These are phyloP conservation scores for Melangyna quadrimaculata DNA, from an alignment of 2,888 invertebrate species.

Conservation along the genomic window DNA sequence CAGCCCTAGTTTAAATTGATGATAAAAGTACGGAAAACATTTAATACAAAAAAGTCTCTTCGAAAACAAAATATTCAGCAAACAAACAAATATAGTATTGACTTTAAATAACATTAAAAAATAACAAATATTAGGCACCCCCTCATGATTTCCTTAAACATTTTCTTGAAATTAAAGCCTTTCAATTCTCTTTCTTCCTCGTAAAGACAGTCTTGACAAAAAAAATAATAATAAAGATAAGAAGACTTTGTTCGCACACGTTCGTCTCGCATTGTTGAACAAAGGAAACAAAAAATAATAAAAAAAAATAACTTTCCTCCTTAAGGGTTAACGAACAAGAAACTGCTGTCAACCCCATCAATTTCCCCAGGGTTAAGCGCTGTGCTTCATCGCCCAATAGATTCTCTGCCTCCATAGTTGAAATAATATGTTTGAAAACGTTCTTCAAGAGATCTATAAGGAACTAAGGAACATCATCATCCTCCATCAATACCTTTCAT, in stretches of 20 bases:
- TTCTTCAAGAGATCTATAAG: slow-evolving; percentile 5
- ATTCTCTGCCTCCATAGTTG: slow-evolving; percentile 15
- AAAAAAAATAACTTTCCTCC: not conserved
- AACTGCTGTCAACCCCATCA: slow-evolving; percentile 26
- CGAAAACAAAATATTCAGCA: too few relatives aligned
- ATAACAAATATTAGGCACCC: not conserved
- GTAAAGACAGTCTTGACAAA: not conserved
- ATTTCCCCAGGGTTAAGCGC: not conserved
- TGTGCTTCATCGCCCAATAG: slow-evolving; percentile 35
- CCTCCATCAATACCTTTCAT: not conserved
- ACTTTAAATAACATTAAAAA: too few relatives aligned
- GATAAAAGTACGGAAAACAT: too few relatives aligned
- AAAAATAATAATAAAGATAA: not conserved
- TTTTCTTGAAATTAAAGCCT: not conserved
- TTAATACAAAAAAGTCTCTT: too few relatives aligned
- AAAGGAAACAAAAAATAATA: not conserved
- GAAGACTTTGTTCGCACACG: not conserved
- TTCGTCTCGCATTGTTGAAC: not conserved
- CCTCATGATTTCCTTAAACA: not conserved
- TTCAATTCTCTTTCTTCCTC: not conserved
- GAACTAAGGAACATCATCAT: not conserved
- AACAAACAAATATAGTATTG: too few relatives aligned
- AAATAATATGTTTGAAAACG: slow-evolving; percentile 40
- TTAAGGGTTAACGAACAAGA: slow-evolving; percentile 18
- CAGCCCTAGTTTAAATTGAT: too few relatives aligned